Evolutionary conservation across 2,888 invertebrate genomes (phyloP).

Genomic region (Odontomyia ornata): DNA sequence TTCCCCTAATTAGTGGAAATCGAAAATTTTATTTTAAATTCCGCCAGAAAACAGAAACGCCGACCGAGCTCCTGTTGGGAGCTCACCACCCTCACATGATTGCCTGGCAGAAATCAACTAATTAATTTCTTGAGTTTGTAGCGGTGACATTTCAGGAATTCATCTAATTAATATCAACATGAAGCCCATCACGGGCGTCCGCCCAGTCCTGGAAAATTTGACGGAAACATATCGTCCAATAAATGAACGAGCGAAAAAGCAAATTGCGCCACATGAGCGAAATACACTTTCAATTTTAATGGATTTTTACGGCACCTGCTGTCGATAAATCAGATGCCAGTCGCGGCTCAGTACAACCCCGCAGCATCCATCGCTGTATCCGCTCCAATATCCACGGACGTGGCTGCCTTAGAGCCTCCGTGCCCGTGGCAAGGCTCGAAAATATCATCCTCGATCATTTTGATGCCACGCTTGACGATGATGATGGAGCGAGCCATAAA

Average conservation of each 20-base stretch:
- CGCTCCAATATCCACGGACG: background rate
- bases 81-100: background rate
- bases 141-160: background rate
- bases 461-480: conserved; percentile 18
- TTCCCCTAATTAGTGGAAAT: too few species aligned
- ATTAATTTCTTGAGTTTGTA: background rate
- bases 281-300: conserved; percentile 41
- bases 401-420: background rate
- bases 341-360: background rate
- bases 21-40: too few species aligned
- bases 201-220: background rate
- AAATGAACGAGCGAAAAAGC: background rate
- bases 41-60: too few species aligned
- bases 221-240: conserved; percentile 20
- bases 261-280: conserved; percentile 9
- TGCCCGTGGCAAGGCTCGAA: background rate
- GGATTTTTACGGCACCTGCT: conserved; percentile 48
- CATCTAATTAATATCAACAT: conserved; percentile 22
- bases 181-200: background rate
- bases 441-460: conserved; percentile 31
- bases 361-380: background rate
- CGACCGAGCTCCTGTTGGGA: too few species aligned
- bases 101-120: background rate
- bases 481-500: background rate
- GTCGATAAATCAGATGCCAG: conserved; percentile 46